Percentiles rank a stretch among this genome's conserved stretches.
These are phyloP conservation scores for Tribolium madens DNA, from an alignment of 1,140 invertebrate genomes.

Conservation along the genomic window DNA sequence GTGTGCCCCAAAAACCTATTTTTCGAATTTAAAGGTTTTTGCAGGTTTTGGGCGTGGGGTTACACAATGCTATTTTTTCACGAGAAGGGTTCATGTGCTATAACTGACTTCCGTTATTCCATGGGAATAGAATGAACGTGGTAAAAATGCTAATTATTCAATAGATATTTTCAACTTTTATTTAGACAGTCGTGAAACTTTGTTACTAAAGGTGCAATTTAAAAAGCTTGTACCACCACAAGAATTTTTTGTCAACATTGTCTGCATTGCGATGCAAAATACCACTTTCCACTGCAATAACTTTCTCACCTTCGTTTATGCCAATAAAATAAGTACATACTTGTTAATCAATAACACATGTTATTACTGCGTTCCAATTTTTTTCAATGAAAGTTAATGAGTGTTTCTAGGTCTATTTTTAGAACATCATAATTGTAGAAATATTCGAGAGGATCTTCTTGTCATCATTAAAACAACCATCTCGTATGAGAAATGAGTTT, in stretches of 20 bases:
- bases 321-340: neutral
- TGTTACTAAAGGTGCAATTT: neutral
- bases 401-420: slow-evolving; percentile 9
- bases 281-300: slow-evolving; percentile 3
- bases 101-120: slow-evolving; percentile 27
- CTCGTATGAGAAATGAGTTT: neutral
- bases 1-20: neutral
- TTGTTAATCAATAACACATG: neutral
- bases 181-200: neutral
- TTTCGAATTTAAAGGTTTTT: neutral
- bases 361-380: neutral
- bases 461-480: slow-evolving; percentile 4
- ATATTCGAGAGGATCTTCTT: slow-evolving; percentile 1
- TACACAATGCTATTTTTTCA: slow-evolving; percentile 6
- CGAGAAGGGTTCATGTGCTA: neutral
- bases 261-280: neutral
- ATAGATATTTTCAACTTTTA: neutral
- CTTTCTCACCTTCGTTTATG: slow-evolving; percentile 17
- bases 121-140: slow-evolving; percentile 40
- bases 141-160: slow-evolving; percentile 23
- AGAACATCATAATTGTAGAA: slow-evolving; percentile 25
- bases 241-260: neutral
- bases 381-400: slow-evolving; percentile 1
- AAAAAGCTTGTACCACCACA: too few species aligned
- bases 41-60: neutral